Evolutionary conservation across 2,797 vertebrate species (phyloP), one percentile per base, ranked within the genome.

Genomic region (Acipenser ruthenus): DNA sequence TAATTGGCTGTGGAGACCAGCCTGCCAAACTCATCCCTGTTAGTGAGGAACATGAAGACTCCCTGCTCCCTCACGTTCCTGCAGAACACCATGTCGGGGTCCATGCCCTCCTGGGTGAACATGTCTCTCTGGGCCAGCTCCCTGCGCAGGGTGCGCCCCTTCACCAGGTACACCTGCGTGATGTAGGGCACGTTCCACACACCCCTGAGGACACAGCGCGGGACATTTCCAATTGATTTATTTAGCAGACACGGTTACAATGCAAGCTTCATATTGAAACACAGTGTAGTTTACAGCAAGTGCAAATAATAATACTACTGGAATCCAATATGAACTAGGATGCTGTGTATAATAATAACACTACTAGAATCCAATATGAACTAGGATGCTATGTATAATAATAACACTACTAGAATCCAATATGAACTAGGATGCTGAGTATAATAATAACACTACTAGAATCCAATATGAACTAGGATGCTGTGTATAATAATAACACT

Each of bases 131-230:
- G 79, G 6, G 77, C 67, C 67, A 95, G 79, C 52, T 84, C 86
- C 0, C 77, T 79, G 1, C 90, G 79, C 65, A 95, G 80, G 0
- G 89, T 59, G 10, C 83, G 82, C n/a, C 90, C 94, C 0, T 75
- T 80, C 63, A 95, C 77, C 74, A 95, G 73, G 59, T 95, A 95
- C 0, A 84, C 86, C 78, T 92, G 91, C 6, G 90, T 85, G 68
- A 95, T 86, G 79, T 95, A 95, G 0, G 93, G 94, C 1, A 95
- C 93, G 0, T 93, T 95, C 94, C 94, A 95, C 73, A 95, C 64
- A 0, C 93, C 91, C 0, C 93, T 94, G 70, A 6, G 10, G 11
- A 1, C 3, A 50, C 50, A 7, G 11, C 4, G 6, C 37, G 6
- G 23, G 52, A 8, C 52, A 8, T 55, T 55, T 5, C 2, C 23